Percentiles rank a stretch among this genome's conserved stretches.
Conservation (phyloP, 2,113 vertebrate genomes). For the Oryzias curvinotus region DNA sequence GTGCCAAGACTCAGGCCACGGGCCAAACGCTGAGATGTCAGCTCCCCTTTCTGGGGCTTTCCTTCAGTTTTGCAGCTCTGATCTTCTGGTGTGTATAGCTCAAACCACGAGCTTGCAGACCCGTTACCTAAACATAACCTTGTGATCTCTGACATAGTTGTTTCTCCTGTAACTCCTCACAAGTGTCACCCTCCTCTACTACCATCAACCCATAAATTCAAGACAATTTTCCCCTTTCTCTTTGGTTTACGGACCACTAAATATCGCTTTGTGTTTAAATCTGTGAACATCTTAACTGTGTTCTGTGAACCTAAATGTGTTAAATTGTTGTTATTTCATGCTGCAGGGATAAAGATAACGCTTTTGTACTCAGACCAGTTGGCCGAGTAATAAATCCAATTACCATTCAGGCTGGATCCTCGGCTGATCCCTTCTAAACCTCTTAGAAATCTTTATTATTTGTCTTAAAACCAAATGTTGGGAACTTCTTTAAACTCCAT, state of each 20-base stretch:
- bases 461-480: constrained; percentile 24
- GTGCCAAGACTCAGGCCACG: constrained; percentile 62
- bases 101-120: constrained; percentile 6
- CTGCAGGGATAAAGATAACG: constrained; percentile 31
- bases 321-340: constrained; percentile 17
- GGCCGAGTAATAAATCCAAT: constrained; percentile 58
- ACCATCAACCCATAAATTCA: too few species aligned
- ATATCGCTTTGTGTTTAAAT: too few species aligned
- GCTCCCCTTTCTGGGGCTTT: constrained; percentile 31
- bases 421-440: constrained; percentile 58
- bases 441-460: constrained; percentile 51
- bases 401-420: constrained; percentile 57
- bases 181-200: too few species aligned
- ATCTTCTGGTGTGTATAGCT: constrained; percentile 4
- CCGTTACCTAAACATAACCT: not conserved
- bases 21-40: constrained; percentile 61
- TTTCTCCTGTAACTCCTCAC: too few species aligned
- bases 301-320: not conserved
- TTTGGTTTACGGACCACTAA: too few species aligned
- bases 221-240: too few species aligned
- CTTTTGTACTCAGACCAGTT: constrained; percentile 49
- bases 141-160: constrained; percentile 1
- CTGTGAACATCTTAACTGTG: not conserved
- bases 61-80: constrained; percentile 20
- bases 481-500: constrained; percentile 9